These are phyloP conservation scores for Cotesia congregata DNA, from an alignment of 2,888 invertebrate genomes.

Conservation along the genomic window DNA sequence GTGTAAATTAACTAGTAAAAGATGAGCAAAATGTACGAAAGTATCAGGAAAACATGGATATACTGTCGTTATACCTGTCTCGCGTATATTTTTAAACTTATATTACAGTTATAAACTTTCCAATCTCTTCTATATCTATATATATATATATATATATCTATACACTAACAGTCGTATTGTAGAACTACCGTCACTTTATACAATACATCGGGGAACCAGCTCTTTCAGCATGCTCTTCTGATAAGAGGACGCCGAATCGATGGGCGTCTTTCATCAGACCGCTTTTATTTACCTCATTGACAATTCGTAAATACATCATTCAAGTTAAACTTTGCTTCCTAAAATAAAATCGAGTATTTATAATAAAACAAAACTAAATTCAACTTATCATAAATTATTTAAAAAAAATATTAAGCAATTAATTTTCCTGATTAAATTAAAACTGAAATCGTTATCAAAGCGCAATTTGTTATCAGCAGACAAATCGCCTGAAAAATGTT, in stretches of 20 bases:
- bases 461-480: too few species aligned
- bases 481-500: too few species aligned
- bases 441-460: too few species aligned
- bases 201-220: neutral
- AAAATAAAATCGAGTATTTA: too few species aligned
- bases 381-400: too few species aligned
- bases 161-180: neutral
- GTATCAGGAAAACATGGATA: neutral
- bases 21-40: neutral
- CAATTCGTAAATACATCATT: neutral
- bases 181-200: neutral
- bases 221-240: neutral
- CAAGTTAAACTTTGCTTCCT: neutral
- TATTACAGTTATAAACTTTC: conserved; percentile 1
- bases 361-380: too few species aligned
- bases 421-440: too few species aligned
- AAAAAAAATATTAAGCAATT: too few species aligned
- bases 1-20: neutral
- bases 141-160: neutral
- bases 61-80: neutral
- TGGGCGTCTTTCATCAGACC: neutral
- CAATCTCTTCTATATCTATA: neutral
- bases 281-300: neutral
- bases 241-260: conserved; percentile 1
- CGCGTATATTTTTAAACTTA: neutral